phyloP scores from a whole-genome alignment of 2,888 invertebrate species.

The Anorthoa munda region DNA sequence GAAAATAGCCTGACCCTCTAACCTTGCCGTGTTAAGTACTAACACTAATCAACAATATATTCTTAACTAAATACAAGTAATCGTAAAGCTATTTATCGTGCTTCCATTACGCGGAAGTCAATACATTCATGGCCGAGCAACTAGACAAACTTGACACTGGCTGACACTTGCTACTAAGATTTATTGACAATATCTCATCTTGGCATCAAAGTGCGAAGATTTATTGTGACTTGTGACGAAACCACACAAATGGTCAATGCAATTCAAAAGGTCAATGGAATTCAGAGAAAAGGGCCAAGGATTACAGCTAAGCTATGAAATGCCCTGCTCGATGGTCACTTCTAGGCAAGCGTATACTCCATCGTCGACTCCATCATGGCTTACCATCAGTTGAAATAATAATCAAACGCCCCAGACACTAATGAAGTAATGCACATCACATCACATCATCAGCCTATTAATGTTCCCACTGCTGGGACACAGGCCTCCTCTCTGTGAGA shows the following conservation, averaged over 20 bases:
- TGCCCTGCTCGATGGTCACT: too few species aligned
- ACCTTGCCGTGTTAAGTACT: background rate
- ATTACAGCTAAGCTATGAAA: background rate
- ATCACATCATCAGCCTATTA: too few species aligned
- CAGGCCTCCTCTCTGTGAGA: too few species aligned
- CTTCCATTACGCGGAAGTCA: constrained; percentile 14
- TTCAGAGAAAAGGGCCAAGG: background rate
- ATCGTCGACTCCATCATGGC: too few species aligned
- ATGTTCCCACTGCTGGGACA: too few species aligned
- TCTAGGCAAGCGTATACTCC: too few species aligned
- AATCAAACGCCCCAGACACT: too few species aligned
- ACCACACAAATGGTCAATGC: background rate
- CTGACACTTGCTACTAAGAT: constrained; percentile 28
- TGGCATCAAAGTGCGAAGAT: constrained; percentile 17
- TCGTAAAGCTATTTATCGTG: background rate
- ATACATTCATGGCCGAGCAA: constrained; percentile 33
- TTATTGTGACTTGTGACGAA: constrained; percentile 9
- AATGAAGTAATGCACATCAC: too few species aligned
- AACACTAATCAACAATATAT: background rate
- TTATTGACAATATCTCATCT: background rate
- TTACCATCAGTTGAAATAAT: too few species aligned
- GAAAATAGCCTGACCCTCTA: constrained; percentile 1
- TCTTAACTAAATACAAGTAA: constrained; percentile 1
- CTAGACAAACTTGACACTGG: constrained; percentile 32
- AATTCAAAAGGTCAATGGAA: background rate